phyloP scores from a whole-genome alignment of 1,140 invertebrate genomes.

The Parasteatoda tepidariorum region DNA sequence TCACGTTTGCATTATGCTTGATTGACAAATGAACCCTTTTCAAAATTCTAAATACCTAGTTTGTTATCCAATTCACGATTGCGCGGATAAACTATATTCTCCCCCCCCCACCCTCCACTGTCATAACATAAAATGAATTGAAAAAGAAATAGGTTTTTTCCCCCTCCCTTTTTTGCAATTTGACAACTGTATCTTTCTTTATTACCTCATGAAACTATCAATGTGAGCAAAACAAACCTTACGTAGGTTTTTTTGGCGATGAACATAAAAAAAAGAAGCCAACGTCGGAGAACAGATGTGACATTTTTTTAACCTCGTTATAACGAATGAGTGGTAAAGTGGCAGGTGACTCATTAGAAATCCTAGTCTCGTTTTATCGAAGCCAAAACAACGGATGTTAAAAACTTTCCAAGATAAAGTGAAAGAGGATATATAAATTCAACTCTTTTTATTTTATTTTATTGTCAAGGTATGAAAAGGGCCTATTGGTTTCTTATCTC shows the following conservation, averaged over 20 bases:
- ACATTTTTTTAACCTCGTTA: conserved; percentile 37
- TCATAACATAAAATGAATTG: background rate
- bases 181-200: background rate
- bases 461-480: conserved; percentile 22
- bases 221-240: background rate
- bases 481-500: conserved; percentile 25
- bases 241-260: background rate
- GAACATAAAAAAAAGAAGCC: conserved; percentile 1
- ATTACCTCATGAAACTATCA: background rate
- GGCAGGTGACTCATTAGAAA: conserved; percentile 53
- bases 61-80: background rate
- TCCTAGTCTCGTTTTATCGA: conserved; percentile 25
- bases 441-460: conserved; percentile 46
- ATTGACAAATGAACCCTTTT: too few relatives aligned
- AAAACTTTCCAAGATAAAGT: conserved; percentile 32
- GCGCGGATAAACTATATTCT: background rate
- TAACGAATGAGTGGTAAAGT: conserved; percentile 15
- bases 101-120: background rate
- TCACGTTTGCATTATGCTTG: too few relatives aligned
- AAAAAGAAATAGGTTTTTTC: background rate
- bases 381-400: conserved; percentile 50
- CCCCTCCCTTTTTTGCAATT: background rate
- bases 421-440: conserved; percentile 49
- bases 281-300: conserved; percentile 33
- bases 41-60: too few relatives aligned